Evolutionary conservation across 2,113 vertebrate genomes (phyloP), one percentile per base, ranked within the genome.

Genomic region (Telmatochromis sp.): DNA sequence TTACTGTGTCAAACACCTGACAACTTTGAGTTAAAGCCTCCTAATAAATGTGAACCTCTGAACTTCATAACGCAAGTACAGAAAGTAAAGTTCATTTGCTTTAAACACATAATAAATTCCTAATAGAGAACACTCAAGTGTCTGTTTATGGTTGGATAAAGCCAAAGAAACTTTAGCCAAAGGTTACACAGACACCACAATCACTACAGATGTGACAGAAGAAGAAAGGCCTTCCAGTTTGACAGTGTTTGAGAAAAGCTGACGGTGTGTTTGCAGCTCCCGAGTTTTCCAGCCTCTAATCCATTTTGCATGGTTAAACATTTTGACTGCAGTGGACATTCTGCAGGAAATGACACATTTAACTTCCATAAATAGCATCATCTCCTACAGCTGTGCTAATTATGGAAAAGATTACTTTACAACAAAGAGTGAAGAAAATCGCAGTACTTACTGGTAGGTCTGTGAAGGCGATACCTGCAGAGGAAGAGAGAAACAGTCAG

Each of bases 401-500:
- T 86, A 10, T 55, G 68, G 75, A 88, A 81, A 83, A 14, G 35
- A 58, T 40, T 21, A 9, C 55, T 47, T 75, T 75, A 75, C 7
- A 81, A 60, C 7, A 58, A 37, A 21, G 17, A 60, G 65, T n/a
- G 63, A 80, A 79, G 26, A 71, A 47, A 86, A 75, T 31, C 71
- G 6, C 15, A n/a, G 63, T 86, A 98, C 98, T 99, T 96, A 99
- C 98, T 95, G 98, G 98, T 86, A 99, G 96, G 94, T 99, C 98
- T 96, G 98, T 99, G 96, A 99, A 99, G 92, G 98, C 98, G 92
- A 99, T 98, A 97, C 98, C 98, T 99, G 93, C 83, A 90, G 47
- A 87, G 42, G 14, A 57, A 91, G 7, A 94, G 15, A 92, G 11
- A 83, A 12, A 73, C 11, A 3, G 71, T 92, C 68, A 95, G 50